Conservation (phyloP, 1,140 invertebrate species). For the Copidosoma floridanum region DNA sequence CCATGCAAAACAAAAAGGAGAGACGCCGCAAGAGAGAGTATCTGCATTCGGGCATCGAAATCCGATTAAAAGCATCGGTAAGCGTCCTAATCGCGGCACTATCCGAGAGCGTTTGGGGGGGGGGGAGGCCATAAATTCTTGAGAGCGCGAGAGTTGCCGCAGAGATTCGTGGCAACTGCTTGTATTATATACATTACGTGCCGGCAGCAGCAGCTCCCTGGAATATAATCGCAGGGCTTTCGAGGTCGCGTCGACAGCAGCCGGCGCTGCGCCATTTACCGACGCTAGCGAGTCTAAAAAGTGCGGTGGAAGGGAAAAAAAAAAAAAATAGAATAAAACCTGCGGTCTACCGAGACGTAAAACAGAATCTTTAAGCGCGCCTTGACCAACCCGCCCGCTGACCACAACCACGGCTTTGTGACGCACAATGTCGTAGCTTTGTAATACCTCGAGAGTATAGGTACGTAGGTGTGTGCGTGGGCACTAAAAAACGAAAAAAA, state of each 20-base stretch:
- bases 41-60: background rate
- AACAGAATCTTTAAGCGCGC: constrained; percentile 29
- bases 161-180: too few species aligned
- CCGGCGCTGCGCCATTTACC: constrained; percentile 7
- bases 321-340: background rate
- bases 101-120: too few species aligned
- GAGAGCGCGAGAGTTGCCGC: too few species aligned
- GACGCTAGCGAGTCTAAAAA: background rate
- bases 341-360: constrained; percentile 7
- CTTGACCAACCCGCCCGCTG: constrained; percentile 39
- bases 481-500: too few species aligned
- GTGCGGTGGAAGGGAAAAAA: background rate
- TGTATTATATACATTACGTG: too few species aligned
- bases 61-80: constrained; percentile 11
- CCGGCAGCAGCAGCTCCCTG: too few species aligned
- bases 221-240: too few species aligned
- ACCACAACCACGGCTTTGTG: constrained; percentile 45
- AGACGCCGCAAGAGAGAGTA: too few species aligned
- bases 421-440: too few species aligned
- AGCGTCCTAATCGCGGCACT: background rate
- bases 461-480: too few species aligned
- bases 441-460: too few species aligned
- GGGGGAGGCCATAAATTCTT: background rate
- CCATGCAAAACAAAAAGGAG: too few species aligned
- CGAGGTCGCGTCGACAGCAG: constrained; percentile 25